Percentiles rank a stretch among this genome's conserved stretches.
Conservation (phyloP, 2,797 vertebrate genomes). For the Tiaroga cobitis region DNA sequence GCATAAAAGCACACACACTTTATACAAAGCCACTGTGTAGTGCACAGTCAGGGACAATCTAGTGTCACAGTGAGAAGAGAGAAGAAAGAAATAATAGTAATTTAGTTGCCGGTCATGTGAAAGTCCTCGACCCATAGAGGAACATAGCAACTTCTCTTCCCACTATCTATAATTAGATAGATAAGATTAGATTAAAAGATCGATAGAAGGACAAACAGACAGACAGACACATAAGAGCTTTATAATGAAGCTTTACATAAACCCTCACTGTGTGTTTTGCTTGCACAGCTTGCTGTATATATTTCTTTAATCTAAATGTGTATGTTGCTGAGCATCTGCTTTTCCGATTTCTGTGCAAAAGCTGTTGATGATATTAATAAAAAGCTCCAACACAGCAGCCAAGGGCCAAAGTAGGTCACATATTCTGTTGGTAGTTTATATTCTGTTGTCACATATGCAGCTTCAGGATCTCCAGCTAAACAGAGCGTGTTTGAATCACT, state of each 20-base stretch:
- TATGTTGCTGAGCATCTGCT: constrained; percentile 19
- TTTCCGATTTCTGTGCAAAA: constrained; percentile 43
- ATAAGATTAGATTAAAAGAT: background rate
- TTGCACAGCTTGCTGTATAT: background rate
- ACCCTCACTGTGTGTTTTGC: background rate
- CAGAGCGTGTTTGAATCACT: constrained; percentile 19
- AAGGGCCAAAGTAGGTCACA: constrained; percentile 39
- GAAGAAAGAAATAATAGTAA: constrained; percentile 21
- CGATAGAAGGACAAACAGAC: background rate
- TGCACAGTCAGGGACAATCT: background rate
- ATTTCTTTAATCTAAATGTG: background rate
- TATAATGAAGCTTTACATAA: background rate
- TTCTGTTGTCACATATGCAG: constrained; percentile 30
- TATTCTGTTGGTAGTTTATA: constrained; percentile 12
- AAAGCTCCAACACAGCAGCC: constrained; percentile 23
- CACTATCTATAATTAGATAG: background rate
- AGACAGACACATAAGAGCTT: background rate
- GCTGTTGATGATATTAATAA: constrained; percentile 44
- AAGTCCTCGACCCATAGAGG: background rate
- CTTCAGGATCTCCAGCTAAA: constrained; percentile 19
- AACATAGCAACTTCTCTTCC: background rate
- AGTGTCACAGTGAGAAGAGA: constrained; percentile 22
- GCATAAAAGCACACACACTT: constrained; percentile 7
- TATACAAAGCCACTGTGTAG: background rate
- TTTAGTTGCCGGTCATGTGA: constrained; percentile 2